phyloP scores from a whole-genome alignment of 2,797 vertebrate species.

The Bucorvus abyssinicus region DNA sequence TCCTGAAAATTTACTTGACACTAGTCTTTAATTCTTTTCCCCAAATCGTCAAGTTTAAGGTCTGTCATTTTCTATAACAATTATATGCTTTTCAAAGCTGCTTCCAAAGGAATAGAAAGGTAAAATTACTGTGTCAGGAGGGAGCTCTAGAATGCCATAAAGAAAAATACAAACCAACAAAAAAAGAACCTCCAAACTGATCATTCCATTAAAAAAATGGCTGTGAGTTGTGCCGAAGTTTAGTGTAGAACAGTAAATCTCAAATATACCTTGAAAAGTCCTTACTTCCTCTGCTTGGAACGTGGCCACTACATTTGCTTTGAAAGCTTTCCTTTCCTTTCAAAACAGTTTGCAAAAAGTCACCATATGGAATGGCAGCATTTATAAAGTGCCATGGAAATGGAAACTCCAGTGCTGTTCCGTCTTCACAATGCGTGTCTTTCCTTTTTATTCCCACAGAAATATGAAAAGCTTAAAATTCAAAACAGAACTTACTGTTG shows the following conservation, averaged over 20 bases:
- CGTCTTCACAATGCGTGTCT: constrained; percentile 41
- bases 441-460: constrained; percentile 45
- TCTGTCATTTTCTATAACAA: neutral
- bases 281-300: constrained; percentile 29
- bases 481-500: constrained; percentile 14
- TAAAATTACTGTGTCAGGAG: neutral
- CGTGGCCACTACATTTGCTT: neutral
- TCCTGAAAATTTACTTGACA: neutral
- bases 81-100: neutral
- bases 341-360: constrained; percentile 11
- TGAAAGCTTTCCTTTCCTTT: constrained; percentile 52
- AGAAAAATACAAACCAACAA: neutral
- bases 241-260: neutral
- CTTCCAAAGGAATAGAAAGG: neutral
- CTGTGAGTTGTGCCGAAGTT: neutral
- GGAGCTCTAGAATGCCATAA: neutral
- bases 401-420: constrained; percentile 54
- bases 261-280: constrained; percentile 1
- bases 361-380: constrained; percentile 25
- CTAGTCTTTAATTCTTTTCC: neutral
- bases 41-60: neutral
- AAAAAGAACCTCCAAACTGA: neutral
- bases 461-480: constrained; percentile 55
- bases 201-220: neutral
- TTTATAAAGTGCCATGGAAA: constrained; percentile 56